Base-by-base conservation (phyloP, 2,888 invertebrate species). In the Eremobia ochroleuca region DNA sequence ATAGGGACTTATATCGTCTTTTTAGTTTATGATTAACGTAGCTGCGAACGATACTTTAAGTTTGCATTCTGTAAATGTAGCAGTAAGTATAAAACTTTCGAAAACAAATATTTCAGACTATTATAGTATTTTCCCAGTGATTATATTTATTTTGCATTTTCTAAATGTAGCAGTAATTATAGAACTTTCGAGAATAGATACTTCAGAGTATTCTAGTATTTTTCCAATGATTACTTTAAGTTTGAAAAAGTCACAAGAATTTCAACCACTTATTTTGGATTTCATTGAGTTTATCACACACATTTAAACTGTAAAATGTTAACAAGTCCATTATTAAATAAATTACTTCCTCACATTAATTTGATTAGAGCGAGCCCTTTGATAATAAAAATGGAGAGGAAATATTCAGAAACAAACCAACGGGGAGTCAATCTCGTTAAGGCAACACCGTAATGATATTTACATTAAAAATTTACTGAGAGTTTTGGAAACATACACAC, bases 381-480 rank as follows among this genome's bases (percentile, higher is more conserved):
- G 71, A 69, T 85, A 75, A 82, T 84, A 87, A 88, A 89, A 89
- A 89, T 88, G 87, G 81, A 81, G 85, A 77, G 86, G 78, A 89
- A 91, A 90, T 85, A 81, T 81, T 85, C 88, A 74, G 81, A 89
- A 89, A 91, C 93, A 92, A 92, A 91, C 92, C 93, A 87, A 90
- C 90, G 52, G 93, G 92, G 93, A 94, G 89, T 90, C 91, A 92
- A 94, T 92, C 93, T 94, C 92, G 93, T 94, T 94, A 93, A 90
- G 88, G 90, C 92, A 90, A 90, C 92, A 90, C 91, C 89, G 90
- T 93, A 92, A 95, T 94, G 92, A 94, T 94, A 94, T 95, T 94
- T 94, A 90, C 93, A 94, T 95, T 92, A 95, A 94, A 94, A 94
- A 94, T 94, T 94, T 88, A 94, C 89, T 79, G 46, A 49, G 74